Evolutionary conservation across 2,797 vertebrate species (phyloP).

Genomic region (Lates japonicus): DNA sequence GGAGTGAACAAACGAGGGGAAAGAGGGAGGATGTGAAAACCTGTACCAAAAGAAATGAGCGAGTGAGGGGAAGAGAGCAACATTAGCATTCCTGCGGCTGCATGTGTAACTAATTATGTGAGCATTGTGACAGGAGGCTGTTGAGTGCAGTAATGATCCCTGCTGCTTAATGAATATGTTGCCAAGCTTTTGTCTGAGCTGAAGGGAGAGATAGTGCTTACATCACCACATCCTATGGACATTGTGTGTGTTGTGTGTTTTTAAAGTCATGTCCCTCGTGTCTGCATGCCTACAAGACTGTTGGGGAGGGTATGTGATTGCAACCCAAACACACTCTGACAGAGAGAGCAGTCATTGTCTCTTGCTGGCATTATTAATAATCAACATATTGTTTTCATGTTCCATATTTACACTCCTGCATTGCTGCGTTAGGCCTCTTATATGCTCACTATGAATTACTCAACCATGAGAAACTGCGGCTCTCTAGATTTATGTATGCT

Average conservation of each 20-base stretch:
- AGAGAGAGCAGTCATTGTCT: neutral
- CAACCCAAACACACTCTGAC: neutral
- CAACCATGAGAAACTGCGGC: neutral
- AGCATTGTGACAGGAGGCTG: conserved; percentile 83
- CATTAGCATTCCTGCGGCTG: conserved; percentile 83
- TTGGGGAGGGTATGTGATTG: neutral
- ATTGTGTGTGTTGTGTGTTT: conserved; percentile 38
- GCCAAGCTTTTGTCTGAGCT: conserved; percentile 77
- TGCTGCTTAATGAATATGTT: conserved; percentile 87
- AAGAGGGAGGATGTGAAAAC: conserved; percentile 58
- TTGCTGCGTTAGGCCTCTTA: neutral
- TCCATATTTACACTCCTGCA: conserved; percentile 10
- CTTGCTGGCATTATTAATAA: conserved; percentile 23
- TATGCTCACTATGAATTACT: conserved; percentile 6
- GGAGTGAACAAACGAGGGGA: conserved; percentile 61
- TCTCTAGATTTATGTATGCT: neutral
- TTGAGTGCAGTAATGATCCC: conserved; percentile 83
- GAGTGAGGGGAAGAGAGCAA: conserved; percentile 68
- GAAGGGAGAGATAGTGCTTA: conserved; percentile 69
- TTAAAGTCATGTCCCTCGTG: conserved; percentile 19
- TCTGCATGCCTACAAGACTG: neutral
- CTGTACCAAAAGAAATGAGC: conserved; percentile 57
- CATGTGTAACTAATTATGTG: conserved; percentile 84
- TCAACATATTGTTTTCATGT: conserved; percentile 23
- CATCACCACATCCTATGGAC: conserved; percentile 69